Evolutionary conservation across 2,797 vertebrate genomes (phyloP).

Genomic region (Siniperca obscura): DNA sequence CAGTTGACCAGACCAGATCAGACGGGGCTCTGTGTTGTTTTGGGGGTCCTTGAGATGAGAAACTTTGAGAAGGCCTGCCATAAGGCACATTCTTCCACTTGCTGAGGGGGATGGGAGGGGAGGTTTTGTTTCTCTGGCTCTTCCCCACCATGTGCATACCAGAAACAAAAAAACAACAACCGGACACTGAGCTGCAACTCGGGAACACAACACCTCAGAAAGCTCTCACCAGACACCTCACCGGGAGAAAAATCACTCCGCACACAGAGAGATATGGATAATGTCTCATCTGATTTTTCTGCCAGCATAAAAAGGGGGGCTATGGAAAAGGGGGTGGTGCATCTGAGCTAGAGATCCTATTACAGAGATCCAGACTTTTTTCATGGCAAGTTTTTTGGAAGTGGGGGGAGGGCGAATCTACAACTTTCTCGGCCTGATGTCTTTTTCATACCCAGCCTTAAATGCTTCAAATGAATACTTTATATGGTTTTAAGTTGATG

Average conservation of each 20-base stretch:
- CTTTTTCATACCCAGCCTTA: slow-evolving; percentile 16
- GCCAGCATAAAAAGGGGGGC: slow-evolving; percentile 47
- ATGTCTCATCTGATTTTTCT: slow-evolving; percentile 58
- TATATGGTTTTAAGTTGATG: background rate
- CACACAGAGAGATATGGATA: slow-evolving; percentile 17
- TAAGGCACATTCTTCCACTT: slow-evolving; percentile 81
- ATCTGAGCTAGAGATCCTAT: slow-evolving; percentile 80
- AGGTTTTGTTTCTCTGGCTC: slow-evolving; percentile 73
- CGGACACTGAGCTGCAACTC: slow-evolving; percentile 44
- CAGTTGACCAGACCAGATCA: background rate
- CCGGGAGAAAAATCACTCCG: slow-evolving; percentile 17
- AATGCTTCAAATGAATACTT: slow-evolving; percentile 25
- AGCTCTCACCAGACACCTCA: slow-evolving; percentile 39
- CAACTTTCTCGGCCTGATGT: slow-evolving; percentile 64
- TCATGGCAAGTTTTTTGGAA: slow-evolving; percentile 70
- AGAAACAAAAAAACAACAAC: slow-evolving; percentile 60
- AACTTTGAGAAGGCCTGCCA: slow-evolving; percentile 60
- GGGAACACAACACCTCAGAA: slow-evolving; percentile 38
- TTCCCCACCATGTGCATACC: slow-evolving; percentile 81
- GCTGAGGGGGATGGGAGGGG: slow-evolving; percentile 82
- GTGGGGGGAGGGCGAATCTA: slow-evolving; percentile 77
- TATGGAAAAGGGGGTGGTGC: slow-evolving; percentile 79
- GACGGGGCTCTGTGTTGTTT: slow-evolving; percentile 34
- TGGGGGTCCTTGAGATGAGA: slow-evolving; percentile 52
- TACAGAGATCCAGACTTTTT: slow-evolving; percentile 85